A percentile compares a stretch with the other conserved stretches of the same genome.
phyloP scores from a whole-genome alignment of 2,888 invertebrate species.

The Branchinecta sandiegonensis region DNA sequence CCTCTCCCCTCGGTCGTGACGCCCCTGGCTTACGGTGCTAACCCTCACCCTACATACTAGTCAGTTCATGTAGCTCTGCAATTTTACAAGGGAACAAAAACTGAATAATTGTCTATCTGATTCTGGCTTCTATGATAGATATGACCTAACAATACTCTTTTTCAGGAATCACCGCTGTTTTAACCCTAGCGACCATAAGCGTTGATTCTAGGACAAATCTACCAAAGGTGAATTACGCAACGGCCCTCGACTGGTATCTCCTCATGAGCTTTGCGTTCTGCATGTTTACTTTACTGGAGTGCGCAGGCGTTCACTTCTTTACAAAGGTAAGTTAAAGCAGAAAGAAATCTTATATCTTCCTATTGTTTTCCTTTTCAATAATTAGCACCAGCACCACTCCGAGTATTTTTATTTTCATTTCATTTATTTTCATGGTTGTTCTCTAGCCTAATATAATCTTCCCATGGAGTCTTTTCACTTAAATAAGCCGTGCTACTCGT shows the following conservation, averaged over 20 bases:
- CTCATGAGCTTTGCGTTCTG: conserved; percentile 85
- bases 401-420: conserved; percentile 13
- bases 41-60: too few relatives aligned
- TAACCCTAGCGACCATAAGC: conserved; percentile 78
- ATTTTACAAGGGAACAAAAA: too few relatives aligned
- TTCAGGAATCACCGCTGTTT: conserved; percentile 71
- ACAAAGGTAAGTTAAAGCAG: conserved; percentile 49
- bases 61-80: too few relatives aligned
- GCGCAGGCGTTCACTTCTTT: conserved; percentile 91
- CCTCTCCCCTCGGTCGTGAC: too few relatives aligned
- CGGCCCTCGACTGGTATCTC: conserved; percentile 82
- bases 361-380: background rate
- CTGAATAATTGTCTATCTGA: too few relatives aligned
- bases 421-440: conserved; percentile 16
- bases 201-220: conserved; percentile 77
- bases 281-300: conserved; percentile 79
- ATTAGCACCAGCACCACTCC: background rate
- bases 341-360: background rate
- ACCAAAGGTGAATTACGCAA: conserved; percentile 84
- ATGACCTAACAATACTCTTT: conserved; percentile 16
- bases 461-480: too few relatives aligned
- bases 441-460: background rate
- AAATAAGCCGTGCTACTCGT: too few relatives aligned
- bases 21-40: too few relatives aligned
- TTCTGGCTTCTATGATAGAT: background rate